These are phyloP conservation scores for Alsophila aescularia DNA, from an alignment of 2,888 invertebrate species.

Conservation along the genomic window DNA sequence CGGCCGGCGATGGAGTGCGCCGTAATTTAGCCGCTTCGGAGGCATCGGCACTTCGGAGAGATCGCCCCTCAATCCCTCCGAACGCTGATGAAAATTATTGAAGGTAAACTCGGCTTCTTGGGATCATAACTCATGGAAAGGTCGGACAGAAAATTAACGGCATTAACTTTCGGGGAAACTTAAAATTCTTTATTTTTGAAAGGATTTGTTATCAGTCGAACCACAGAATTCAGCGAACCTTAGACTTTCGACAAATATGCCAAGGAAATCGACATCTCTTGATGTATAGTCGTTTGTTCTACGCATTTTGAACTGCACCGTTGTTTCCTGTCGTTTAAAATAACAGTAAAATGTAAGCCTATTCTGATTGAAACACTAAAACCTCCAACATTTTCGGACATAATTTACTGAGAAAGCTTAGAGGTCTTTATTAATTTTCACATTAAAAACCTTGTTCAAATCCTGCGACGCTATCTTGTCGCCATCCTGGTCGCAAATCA, in stretches of 20 bases:
- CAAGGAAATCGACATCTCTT: too few relatives aligned
- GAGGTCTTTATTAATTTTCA: constrained; percentile 15
- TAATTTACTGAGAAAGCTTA: neutral
- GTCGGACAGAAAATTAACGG: constrained; percentile 11
- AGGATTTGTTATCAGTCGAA: neutral
- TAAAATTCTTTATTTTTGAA: neutral
- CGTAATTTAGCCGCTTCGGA: constrained; percentile 42
- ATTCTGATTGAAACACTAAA: neutral
- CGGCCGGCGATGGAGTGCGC: constrained; percentile 53
- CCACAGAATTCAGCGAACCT: too few relatives aligned
- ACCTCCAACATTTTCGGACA: neutral
- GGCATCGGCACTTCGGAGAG: constrained; percentile 62
- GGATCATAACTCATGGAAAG: constrained; percentile 27
- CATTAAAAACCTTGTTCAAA: constrained; percentile 24
- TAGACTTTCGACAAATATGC: too few relatives aligned
- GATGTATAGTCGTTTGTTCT: too few relatives aligned
- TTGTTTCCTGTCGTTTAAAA: too few relatives aligned
- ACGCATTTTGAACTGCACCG: too few relatives aligned
- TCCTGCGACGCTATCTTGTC: constrained; percentile 49
- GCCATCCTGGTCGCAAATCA: constrained; percentile 65
- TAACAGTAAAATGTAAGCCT: neutral
- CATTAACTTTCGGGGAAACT: constrained; percentile 7
- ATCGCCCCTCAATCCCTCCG: constrained; percentile 23
- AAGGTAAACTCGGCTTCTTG: constrained; percentile 20
- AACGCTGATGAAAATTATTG: constrained; percentile 30